Base-by-base conservation (phyloP, 2,888 invertebrate species). In the Alcis repandata region DNA sequence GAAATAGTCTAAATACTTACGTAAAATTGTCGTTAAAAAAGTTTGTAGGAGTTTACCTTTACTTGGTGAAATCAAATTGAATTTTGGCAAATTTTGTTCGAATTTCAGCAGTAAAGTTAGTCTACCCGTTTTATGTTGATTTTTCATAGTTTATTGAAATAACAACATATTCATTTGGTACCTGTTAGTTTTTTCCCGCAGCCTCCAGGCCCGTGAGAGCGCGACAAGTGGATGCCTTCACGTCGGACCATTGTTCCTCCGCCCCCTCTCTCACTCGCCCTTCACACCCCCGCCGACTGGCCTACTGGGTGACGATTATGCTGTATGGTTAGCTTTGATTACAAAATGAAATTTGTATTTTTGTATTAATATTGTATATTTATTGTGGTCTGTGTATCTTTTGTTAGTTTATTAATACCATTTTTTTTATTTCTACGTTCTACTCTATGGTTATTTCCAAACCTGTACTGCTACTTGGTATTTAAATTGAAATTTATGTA, bases 171-270 rank as follows among this genome's bases (percentile, higher is more conserved):
- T 11, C 22, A n/a, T 40, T 20, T 48, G 22, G 13, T 64, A 64
- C 65, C 65, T 65, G 60, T 65, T 59, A 45, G 38, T 80, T 78
- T 80, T 82, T 81, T 76, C 73, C 69, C 72, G 76, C 85, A 86
- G 88, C 86, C 88, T 86, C 83, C 83, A 45, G 77, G 86, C 85
- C 80, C 85, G 86, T 86, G 86, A 81, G 87, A 87, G 80, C 86
- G 86, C 88, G 87, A 88, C 92, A 92, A 92, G 92, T 92, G 92
- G 87, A 92, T 92, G 89, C 92, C 92, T 81, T 87, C 92, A 93
- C 92, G 92, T 92, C 84, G 88, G 70, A 63, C 89, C 79, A 91
- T 92, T 92, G 92, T 92, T 91, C 80, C 27, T 27, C 27, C 71
- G 65, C 71, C 78, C 75, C 69, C 65, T 61, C 63, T 36, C 62